Percentiles rank a stretch among this genome's conserved stretches.
Evolutionary conservation across 35 echinoderm and acorn worm species (phyloP).

Genomic region (Heliocidaris erythrogramma): DNA sequence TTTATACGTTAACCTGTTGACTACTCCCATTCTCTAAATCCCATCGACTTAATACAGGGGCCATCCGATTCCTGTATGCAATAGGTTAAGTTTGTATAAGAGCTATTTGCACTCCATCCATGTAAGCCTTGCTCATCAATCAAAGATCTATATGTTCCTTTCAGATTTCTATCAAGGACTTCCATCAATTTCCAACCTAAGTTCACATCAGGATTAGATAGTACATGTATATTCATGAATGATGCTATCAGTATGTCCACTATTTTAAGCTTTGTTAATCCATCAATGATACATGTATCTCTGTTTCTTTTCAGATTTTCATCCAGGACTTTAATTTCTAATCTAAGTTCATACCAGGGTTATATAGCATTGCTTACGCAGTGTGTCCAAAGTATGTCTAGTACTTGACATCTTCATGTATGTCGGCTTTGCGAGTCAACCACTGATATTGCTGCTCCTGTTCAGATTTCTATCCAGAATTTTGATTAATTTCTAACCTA

Average conservation of each 20-base stretch:
- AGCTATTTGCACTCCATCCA: neutral
- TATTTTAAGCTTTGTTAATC: neutral
- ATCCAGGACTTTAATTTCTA: no score
- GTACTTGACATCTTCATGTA: no score
- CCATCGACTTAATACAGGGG: no score
- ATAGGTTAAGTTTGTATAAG: neutral
- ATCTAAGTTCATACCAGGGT: neutral
- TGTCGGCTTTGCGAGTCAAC: no score
- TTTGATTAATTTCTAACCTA: neutral
- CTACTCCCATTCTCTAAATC: no score
- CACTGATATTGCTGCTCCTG: neutral
- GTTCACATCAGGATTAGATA: conserved; percentile 16
- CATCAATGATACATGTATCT: neutral
- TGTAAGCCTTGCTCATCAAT: neutral
- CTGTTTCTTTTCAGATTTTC: no score
- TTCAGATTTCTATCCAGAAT: neutral
- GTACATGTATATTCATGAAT: no score
- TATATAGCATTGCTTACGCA: neutral
- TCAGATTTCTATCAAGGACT: neutral
- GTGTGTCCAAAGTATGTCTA: no score
- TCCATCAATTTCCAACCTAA: neutral
- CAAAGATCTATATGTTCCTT: neutral
- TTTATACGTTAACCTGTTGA: no score
- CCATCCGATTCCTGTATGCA: no score
- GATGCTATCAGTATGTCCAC: no score